Evolutionary conservation across 2,888 invertebrate genomes (phyloP).

Genomic region (Hyalella azteca): DNA sequence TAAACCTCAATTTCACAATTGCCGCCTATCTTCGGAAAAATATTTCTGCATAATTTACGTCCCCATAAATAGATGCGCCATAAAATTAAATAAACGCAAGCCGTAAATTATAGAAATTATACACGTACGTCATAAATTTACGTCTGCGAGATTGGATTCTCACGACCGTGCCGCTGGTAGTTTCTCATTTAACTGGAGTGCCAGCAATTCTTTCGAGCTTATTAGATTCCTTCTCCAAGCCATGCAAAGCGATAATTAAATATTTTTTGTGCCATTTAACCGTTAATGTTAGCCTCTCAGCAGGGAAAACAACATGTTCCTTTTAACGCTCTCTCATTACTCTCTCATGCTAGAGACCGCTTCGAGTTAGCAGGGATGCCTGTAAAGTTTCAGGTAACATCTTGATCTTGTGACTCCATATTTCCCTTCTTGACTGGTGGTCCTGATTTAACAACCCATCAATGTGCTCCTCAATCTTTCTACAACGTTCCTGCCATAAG

Average conservation of each 20-base stretch:
- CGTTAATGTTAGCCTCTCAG: neutral
- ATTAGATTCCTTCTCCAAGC: neutral
- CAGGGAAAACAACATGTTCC: neutral
- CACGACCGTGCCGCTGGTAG: no score
- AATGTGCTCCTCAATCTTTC: conserved; percentile 12
- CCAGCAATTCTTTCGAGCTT: no score
- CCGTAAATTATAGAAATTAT: no score
- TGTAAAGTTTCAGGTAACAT: conserved; percentile 9
- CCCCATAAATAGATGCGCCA: no score
- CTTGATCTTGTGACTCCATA: conserved; percentile 18
- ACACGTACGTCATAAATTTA: no score
- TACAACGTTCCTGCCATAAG: conserved; percentile 30
- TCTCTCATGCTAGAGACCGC: neutral
- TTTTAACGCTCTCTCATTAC: conserved; percentile 2
- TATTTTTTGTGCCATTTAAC: neutral
- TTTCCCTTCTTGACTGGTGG: conserved; percentile 32
- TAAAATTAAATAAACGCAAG: no score
- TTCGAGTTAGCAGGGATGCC: neutral
- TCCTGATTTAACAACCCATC: conserved; percentile 6
- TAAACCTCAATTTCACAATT: no score
- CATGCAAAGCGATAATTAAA: neutral
- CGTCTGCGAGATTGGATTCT: no score
- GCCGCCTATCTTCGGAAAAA: no score
- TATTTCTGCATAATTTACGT: no score
- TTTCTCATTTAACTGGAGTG: no score